Evolutionary conservation across 2,888 invertebrate genomes (phyloP), one percentile per base, ranked within the genome.

Genomic region (Mesorhabditis spiculigera): DNA sequence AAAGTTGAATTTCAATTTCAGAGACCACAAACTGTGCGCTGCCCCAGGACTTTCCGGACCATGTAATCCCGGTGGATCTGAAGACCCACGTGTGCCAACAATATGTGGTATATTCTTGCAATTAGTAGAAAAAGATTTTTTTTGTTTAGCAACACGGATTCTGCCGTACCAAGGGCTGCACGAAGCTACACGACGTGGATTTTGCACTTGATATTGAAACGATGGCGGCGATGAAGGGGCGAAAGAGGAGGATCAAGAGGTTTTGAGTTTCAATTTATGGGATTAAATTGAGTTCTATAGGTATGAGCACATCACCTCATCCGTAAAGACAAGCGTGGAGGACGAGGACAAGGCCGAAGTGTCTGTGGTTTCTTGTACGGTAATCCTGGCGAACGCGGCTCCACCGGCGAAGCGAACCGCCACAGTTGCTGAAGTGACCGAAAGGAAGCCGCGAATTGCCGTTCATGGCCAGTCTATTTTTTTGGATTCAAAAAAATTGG

Each of bases 141-240:
- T 66, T 65, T 64, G 45, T 73, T 71, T 43, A 82, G 81, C 73
- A 73, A 45, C 78, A 81, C 67, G 83, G 82, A 6, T 79, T 75
- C 71, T 83, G 83, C 45, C 73, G 73, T n/a, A 43, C 44, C 6
- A 67, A 71, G 45, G 66, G 64, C 6, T 80, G 81, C 63, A 61
- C 66, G 43, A 66, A 66, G 43, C 58, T 73, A 28, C 83, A 83
- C 63, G 82, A 82, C 63, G 81, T 83, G 41, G 83, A 83, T 70
- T 68, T 76, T 4, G 74, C 79, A 0, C 74, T 83, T 43, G 83
- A 83, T 75, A 45, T 79, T 58, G 78, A 83, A 65, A 69, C 70
- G 5, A 73, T 75, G 64, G 67, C 75, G 43, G 63, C 65, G 6
- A 73, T 74, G 58, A 73, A 73, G 65, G 68, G 68, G 61, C 69